Percentiles rank a stretch among this genome's conserved stretches.
Evolutionary conservation across 2,113 vertebrate genomes (phyloP).

Genomic region (Typhlomys cinereus): DNA sequence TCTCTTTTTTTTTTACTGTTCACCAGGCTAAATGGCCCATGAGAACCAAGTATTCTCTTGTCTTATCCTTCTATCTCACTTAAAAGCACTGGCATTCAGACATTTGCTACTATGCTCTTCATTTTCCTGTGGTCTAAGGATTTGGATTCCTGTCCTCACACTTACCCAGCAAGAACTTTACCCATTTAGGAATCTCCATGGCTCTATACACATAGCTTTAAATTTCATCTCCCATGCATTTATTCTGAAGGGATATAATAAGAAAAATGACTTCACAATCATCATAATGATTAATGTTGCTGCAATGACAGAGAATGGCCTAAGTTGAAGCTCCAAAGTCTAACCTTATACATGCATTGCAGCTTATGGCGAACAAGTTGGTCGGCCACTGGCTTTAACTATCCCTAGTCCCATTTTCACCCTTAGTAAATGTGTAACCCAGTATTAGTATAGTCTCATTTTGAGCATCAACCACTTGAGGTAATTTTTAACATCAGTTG

Average conservation of each 20-base stretch:
- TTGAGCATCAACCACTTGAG: background rate
- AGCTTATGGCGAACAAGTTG: background rate
- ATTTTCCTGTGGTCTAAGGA: no score
- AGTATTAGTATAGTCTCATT: background rate
- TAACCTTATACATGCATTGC: background rate
- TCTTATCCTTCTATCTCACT: no score
- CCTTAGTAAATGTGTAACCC: background rate
- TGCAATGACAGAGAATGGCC: background rate
- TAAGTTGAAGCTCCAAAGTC: no score
- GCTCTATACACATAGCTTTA: background rate
- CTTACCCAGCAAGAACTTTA: no score
- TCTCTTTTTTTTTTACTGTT: no score
- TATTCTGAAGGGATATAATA: background rate
- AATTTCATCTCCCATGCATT: background rate
- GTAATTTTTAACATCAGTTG: background rate
- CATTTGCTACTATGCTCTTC: no score
- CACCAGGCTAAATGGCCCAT: no score
- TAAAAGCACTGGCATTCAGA: no score
- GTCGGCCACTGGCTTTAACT: background rate
- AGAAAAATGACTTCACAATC: background rate
- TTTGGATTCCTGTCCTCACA: no score
- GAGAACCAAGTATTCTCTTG: no score
- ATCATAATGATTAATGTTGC: background rate
- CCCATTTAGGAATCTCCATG: no score
- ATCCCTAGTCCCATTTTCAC: background rate